A percentile compares a stretch with the other conserved stretches of the same genome.
These are phyloP conservation scores for Taurulus bubalis DNA, from an alignment of 2,113 vertebrate species.

Conservation along the genomic window DNA sequence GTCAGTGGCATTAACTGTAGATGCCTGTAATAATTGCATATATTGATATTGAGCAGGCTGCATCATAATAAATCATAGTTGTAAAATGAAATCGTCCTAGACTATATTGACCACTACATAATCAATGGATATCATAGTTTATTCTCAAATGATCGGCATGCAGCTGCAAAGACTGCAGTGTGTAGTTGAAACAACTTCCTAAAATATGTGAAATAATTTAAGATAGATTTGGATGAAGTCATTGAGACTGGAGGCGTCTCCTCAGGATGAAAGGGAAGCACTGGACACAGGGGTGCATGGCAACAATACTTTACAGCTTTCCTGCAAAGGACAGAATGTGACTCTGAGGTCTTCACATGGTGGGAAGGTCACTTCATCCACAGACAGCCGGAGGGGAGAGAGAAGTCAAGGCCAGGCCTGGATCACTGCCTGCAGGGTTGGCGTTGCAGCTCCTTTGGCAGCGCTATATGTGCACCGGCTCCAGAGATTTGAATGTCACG, in stretches of 20 bases:
- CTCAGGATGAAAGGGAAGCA: not conserved
- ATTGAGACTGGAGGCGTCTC: not conserved
- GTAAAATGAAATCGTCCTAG: not conserved
- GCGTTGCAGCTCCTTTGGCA: conserved; percentile 31
- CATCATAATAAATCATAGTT: not conserved
- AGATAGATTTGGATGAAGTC: not conserved
- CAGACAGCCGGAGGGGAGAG: conserved; percentile 19
- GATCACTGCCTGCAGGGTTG: conserved; percentile 24
- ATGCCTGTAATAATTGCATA: conserved; percentile 16
- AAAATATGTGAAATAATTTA: not conserved
- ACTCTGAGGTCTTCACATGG: not conserved
- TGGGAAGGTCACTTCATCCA: conserved; percentile 6
- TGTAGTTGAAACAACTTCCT: not conserved
- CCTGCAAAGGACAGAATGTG: conserved; percentile 6
- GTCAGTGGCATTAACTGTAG: conserved; percentile 38
- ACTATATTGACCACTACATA: not conserved
- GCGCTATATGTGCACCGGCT: not conserved
- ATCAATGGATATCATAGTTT: not conserved
- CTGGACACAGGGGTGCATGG: not conserved
- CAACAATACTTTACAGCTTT: not conserved
- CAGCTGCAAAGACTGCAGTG: not conserved
- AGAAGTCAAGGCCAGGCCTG: conserved; percentile 18
- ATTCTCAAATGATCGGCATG: conserved; percentile 11
- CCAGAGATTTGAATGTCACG: conserved; percentile 10
- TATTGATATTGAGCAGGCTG: not conserved